Base-by-base conservation (phyloP, 1,140 invertebrate species). In the Microplitis mediator region DNA sequence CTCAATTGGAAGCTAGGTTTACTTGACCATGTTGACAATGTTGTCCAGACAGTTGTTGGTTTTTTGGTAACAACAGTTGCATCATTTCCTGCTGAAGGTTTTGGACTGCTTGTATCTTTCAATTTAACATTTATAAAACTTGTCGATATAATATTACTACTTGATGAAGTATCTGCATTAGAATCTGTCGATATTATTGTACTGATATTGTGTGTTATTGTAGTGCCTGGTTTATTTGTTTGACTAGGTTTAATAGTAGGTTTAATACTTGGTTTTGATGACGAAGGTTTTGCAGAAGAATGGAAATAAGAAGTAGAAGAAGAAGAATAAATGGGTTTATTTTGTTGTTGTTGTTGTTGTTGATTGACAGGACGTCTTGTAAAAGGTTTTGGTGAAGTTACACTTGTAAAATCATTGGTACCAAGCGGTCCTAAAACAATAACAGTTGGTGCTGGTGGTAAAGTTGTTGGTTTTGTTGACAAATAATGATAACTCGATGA, bases 361-460 rank as follows among this genome's bases (percentile, higher is more conserved):
- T 54, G n/a, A 54, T 65, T 34, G 0, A 45, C 51, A 4, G 82
- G 78, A 69, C 76, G 75, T 69, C 78, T 79, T 4, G 78, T 74
- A 70, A 79, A 39, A 63, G 86, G 84, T 81, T 88, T 84, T 52
- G 81, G 74, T 1, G 78, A 81, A 0, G 80, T 79, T 81, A 85
- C 81, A 83, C 82, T 86, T 79, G 89, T 79, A 85, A 87, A 81
- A 23, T 85, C 82, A 13, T 31, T 67, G 8, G 85, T 82, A 14
- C 81, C 84, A 0, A 89, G 74, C 0, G 90, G 90, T 9, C 90
- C 90, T 3, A 94, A 78, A 13, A 93, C 92, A 32, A 94, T 94
- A 0, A 94, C 90, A 0, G 92, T 93, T 5, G 92, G 93, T 6
- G 92, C 91, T 9, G 91, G 91, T 70, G 84, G 82, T 63, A 85